A percentile compares a stretch with the other conserved stretches of the same genome.
Evolutionary conservation across 2,888 invertebrate genomes (phyloP).

Genomic region (Dryobota labecula): DNA sequence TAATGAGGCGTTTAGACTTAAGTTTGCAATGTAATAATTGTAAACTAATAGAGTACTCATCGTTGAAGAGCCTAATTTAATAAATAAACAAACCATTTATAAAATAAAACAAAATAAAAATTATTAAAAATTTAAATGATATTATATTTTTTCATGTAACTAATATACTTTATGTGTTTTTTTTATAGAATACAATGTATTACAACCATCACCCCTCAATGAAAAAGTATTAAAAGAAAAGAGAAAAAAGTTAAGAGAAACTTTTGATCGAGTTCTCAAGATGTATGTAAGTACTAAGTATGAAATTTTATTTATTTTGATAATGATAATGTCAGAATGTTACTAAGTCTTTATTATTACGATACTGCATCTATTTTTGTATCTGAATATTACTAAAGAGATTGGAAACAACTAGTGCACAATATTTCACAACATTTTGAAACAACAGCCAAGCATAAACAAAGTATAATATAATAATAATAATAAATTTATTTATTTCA

Average conservation of each 20-base stretch:
- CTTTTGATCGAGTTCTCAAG: conserved; percentile 97
- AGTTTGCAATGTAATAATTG: too few species aligned
- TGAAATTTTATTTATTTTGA: not conserved
- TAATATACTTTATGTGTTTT: not conserved
- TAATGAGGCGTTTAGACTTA: too few species aligned
- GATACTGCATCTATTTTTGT: not conserved
- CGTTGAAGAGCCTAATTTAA: too few species aligned
- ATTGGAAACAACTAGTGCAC: conserved; percentile 5
- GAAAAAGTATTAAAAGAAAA: conserved; percentile 99
- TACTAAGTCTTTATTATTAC: not conserved
- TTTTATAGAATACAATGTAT: conserved; percentile 96
- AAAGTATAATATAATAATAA: too few species aligned
- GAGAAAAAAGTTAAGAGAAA: conserved; percentile 98
- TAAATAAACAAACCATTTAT: too few species aligned
- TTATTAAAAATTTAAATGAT: too few species aligned
- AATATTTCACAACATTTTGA: conserved; percentile 33
- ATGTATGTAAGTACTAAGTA: conserved; percentile 95
- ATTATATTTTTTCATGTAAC: not conserved
- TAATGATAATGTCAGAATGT: not conserved
- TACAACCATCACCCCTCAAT: conserved; percentile 98
- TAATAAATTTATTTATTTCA: too few species aligned
- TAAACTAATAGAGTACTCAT: too few species aligned
- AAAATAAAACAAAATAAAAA: not conserved
- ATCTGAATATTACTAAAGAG: not conserved
- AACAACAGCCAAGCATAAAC: not conserved